Evolutionary conservation across 2,888 invertebrate genomes (phyloP), one percentile per base, ranked within the genome.

Genomic region (Papilio protenor): DNA sequence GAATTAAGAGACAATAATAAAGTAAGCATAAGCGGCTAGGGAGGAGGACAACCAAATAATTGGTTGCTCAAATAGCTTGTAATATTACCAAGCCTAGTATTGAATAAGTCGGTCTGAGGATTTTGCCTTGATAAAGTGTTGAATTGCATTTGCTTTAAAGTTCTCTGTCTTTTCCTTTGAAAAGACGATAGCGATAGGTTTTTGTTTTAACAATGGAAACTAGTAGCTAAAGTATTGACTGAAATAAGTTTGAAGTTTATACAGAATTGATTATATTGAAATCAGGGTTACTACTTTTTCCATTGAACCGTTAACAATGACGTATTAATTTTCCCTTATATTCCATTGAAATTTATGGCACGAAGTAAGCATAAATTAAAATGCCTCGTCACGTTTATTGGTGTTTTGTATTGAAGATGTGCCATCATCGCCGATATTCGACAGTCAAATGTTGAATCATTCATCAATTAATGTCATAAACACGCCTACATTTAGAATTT

Each of bases 331-430:
- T 45, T 45, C 40, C 11, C 14, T 40, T 18, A 59, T 66, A 66
- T n/a, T 66, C 11, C n/a, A 66, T 66, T 66, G 40, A 27, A 64
- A 64, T 40, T 40, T 66, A 66, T 45, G 45, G 45, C 66, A 69
- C 66, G 66, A 69, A 45, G 21, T 69, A 14, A 69, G 66, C 66
- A 45, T 69, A 69, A 69, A 69, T 66, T 66, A 45, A 66, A 45
- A 66, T 66, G 66, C 66, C n/a, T n/a, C 66, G 45, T 66, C 66
- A 66, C 66, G 66, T 45, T 45, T 66, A 66, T 66, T 66, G 66
- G 21, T 66, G 45, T 66, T 66, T 66, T 66, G 66, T 45, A 45
- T 66, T 45, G 45, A 66, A 66, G 45, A 66, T n/a, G 66, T 45
- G 45, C 2, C 66, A 45, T 66, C 66, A 66, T 66, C 64, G 40